These are phyloP conservation scores for Drosophila prolongata DNA, from an alignment of 2,888 invertebrate species.

Conservation along the genomic window DNA sequence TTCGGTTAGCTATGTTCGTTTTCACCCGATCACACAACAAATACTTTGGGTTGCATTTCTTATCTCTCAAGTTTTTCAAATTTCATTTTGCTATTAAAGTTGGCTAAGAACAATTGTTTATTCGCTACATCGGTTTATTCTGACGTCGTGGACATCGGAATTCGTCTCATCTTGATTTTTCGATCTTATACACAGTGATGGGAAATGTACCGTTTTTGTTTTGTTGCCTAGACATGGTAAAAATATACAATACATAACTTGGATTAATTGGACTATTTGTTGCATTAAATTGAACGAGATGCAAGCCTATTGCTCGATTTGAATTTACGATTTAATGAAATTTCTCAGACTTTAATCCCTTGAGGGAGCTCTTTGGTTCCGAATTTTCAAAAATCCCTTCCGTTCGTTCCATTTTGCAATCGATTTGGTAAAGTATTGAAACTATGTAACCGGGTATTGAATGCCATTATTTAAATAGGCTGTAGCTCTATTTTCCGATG, in stretches of 20 bases:
- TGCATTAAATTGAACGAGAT: background rate
- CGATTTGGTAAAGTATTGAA: too few species aligned
- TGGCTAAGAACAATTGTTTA: constrained; percentile 43
- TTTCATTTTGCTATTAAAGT: constrained; percentile 33
- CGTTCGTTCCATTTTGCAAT: too few species aligned
- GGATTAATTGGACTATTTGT: too few species aligned
- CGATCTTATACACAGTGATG: constrained; percentile 11
- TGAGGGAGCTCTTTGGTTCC: background rate
- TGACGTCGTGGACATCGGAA: constrained; percentile 3
- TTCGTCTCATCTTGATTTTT: background rate
- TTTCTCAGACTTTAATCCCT: constrained; percentile 3
- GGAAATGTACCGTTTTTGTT: constrained; percentile 2
- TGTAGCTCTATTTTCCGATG: too few species aligned
- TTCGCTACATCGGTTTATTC: constrained; percentile 21
- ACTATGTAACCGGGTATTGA: too few species aligned
- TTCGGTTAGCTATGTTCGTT: constrained; percentile 56
- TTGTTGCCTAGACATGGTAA: background rate
- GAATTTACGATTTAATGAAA: background rate
- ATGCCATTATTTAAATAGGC: too few species aligned
- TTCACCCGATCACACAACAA: constrained; percentile 2
- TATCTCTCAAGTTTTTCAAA: constrained; percentile 13
- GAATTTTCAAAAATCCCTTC: background rate
- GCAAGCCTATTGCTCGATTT: background rate
- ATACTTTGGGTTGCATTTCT: constrained; percentile 4
- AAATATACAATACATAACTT: background rate